Conservation (phyloP, 2,113 vertebrate genomes). For the Leucoraja erinaceus region DNA sequence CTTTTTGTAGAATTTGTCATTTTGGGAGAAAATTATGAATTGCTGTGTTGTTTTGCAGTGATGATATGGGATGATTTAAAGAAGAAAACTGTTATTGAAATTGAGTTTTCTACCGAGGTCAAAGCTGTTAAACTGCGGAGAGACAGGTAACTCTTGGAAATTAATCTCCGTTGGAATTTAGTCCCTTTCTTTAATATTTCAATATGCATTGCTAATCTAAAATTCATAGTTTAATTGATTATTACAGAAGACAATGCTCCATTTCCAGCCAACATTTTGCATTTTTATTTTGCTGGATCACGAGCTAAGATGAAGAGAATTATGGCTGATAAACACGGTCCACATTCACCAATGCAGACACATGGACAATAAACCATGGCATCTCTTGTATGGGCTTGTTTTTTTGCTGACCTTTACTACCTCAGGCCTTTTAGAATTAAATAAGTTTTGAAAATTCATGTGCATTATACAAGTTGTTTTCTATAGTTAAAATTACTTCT, state of each 20-base stretch:
- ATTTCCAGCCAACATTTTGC: background rate
- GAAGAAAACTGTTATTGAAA: conserved; percentile 98
- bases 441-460: background rate
- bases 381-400: too few relatives aligned
- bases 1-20: background rate
- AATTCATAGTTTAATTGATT: background rate
- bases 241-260: background rate
- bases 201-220: background rate
- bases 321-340: background rate
- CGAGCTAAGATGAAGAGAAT: background rate
- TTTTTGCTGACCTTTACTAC: background rate
- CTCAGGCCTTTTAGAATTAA: background rate
- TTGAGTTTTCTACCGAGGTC: conserved; percentile 96
- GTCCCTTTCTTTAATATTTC: background rate
- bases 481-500: background rate
- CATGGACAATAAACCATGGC: too few relatives aligned
- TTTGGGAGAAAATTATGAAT: background rate
- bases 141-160: conserved; percentile 67
- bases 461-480: background rate
- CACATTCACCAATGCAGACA: background rate
- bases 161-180: background rate
- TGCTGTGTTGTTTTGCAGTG: conserved; percentile 56
- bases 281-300: background rate
- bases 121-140: conserved; percentile 93
- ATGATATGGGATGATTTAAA: conserved; percentile 99